These are phyloP conservation scores for Augochlorella aurata DNA, from an alignment of 2,888 invertebrate genomes.

Conservation along the genomic window DNA sequence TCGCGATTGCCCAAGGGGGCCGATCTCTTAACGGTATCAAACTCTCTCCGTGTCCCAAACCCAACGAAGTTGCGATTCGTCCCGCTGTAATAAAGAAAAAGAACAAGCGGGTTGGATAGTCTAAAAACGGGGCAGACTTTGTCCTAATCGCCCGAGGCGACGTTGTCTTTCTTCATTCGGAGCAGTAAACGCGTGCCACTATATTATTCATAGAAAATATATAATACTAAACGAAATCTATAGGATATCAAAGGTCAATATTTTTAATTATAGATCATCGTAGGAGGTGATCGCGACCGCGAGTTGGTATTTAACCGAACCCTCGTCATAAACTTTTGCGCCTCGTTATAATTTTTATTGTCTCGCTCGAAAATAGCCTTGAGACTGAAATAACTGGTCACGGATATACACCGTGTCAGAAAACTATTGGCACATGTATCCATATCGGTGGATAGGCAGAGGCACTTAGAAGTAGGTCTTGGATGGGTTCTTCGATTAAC, in stretches of 20 bases:
- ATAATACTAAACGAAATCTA: background rate
- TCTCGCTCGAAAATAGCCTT: conserved; percentile 3
- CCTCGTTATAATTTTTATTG: background rate
- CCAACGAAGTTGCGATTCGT: conserved; percentile 12
- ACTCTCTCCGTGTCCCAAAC: background rate
- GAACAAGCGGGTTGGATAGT: background rate
- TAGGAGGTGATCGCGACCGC: too few relatives aligned
- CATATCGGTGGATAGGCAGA: background rate
- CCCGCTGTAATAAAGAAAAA: background rate
- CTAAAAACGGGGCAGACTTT: conserved; percentile 31
- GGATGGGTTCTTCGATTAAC: too few relatives aligned
- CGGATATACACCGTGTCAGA: background rate
- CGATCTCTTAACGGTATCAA: background rate
- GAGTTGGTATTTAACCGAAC: background rate
- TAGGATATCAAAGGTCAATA: background rate
- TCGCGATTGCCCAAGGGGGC: too few relatives aligned
- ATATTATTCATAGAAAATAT: background rate
- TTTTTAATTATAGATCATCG: background rate
- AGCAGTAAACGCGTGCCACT: background rate
- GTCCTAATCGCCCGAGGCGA: conserved; percentile 9
- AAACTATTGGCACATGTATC: background rate
- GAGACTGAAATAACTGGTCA: conserved; percentile 7
- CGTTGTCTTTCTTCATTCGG: background rate
- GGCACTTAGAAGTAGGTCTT: background rate
- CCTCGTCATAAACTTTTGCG: background rate